Evolutionary conservation across 64 coral and sea anemone species (phyloP), one percentile per base, ranked within the genome.

Genomic region (Orbicella faveolata): DNA sequence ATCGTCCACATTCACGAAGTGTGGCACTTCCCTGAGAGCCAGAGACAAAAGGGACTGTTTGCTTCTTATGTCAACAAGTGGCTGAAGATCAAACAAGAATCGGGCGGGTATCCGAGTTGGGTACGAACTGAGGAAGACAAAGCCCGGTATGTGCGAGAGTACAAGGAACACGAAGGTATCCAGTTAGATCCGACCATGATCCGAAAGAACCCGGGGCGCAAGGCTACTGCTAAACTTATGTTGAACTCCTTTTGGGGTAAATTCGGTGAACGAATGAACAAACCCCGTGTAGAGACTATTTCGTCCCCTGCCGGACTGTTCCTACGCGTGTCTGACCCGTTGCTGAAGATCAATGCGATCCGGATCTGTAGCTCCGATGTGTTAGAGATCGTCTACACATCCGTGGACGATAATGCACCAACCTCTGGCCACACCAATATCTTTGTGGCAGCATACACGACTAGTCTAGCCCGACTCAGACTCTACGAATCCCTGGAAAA

Each of bases 191-290:
- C 19, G 26, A 74, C 33, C 74, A 78, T 34, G 51, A 89, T 89
- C 59, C 34, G n/a, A 30, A 89, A 89, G 75, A 89, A 89, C 59
- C 74, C 87, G 3, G 87, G 87, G 14, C n/a, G 21, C 9, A 51
- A 74, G 30, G 73, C 74, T 18, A 30, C 35, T 41, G 39, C 39
- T 41, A 41, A 41, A 41, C 39, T 41, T 41, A 41, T 41, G 39
- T 4, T 41, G 39, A 89, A 89, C 57, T 78, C 74, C 16, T 76
- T 89, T 78, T 89, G 74, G 87, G 87, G 87, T 21, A 74, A 76
- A 59, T 89, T 89, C n/a, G 87, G 70, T 4, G 61, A 59, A 76
- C 23, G 75, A 9, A 73, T 9, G n/a, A 76, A 89, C 74, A 76
- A 76, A 3, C 33, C 14, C 74, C 9, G 15, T 23, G 9, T 9